Base-by-base conservation (phyloP, 2,888 invertebrate species). In the Lasiommata megera region DNA sequence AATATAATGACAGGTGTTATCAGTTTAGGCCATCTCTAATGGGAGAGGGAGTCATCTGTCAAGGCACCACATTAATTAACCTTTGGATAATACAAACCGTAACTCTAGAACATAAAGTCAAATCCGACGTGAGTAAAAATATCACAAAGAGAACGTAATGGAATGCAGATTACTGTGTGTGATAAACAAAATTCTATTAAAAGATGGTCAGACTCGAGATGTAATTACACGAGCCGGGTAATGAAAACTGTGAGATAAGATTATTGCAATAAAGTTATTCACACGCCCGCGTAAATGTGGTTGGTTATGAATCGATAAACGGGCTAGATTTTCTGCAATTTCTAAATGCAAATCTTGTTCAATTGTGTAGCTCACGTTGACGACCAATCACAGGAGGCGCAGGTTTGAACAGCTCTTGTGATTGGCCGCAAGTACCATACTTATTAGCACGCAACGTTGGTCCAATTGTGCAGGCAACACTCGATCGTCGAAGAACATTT, bases 61-160 rank as follows among this genome's bases (percentile, higher is more conserved):
- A n/a, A n/a, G n/a, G n/a, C n/a, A n/a, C n/a, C n/a, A n/a, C n/a
- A n/a, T n/a, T n/a, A n/a, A n/a, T n/a, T n/a, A n/a, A n/a, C n/a
- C n/a, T n/a, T n/a, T n/a, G n/a, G n/a, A n/a, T n/a, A n/a, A n/a
- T n/a, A n/a, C n/a, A n/a, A n/a, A n/a, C n/a, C n/a, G n/a, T n/a
- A n/a, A n/a, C n/a, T n/a, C n/a, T 52, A 31, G 17, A 41, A 14
- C 29, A 52, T 41, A 14, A 29, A 14, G 29, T 14, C 11, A 34
- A 34, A 40, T 51, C 46, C 31, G 23, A 56, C 44, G 29, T n/a
- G 34, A 38, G 38, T 16, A 46, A 44, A 59, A 56, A 60, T 55
- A 54, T 60, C 51, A 54, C 43, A 53, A 60, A 55, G 46, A 60
- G 54, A 53, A 52, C 53, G 60, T 55, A 62, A 60, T 58, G 52